Conservation (phyloP, 2,113 vertebrate species). For the Nematolebias whitei region DNA sequence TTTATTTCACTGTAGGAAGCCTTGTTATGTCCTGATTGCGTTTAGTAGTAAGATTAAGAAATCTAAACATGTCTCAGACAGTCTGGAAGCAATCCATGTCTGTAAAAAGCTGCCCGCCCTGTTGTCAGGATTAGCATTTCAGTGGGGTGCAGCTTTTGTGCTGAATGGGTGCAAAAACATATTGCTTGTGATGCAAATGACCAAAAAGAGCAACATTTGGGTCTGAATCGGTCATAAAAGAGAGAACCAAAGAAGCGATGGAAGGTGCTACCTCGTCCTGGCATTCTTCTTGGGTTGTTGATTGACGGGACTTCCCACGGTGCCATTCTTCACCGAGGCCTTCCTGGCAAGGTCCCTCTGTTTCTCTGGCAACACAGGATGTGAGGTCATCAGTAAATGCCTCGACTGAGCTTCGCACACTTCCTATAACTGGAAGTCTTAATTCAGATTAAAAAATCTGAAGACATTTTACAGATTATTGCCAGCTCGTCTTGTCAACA, state of each 20-base stretch:
- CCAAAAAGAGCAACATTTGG: slow-evolving; percentile 30
- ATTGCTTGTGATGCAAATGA: slow-evolving; percentile 27
- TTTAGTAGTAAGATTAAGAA: slow-evolving; percentile 26
- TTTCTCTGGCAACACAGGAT: slow-evolving; percentile 87
- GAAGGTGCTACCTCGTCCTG: slow-evolving; percentile 88
- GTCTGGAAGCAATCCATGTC: slow-evolving; percentile 15
- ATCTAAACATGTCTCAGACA: slow-evolving; percentile 13
- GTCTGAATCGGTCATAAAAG: slow-evolving; percentile 8
- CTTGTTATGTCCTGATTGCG: background rate
- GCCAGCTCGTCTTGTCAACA: background rate
- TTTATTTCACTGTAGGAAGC: slow-evolving; percentile 9
- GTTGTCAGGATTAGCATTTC: slow-evolving; percentile 30
- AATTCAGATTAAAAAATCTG: background rate
- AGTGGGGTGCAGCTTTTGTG: slow-evolving; percentile 1
- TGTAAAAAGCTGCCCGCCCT: background rate
- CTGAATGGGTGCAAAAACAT: slow-evolving; percentile 16
- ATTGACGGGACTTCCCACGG: slow-evolving; percentile 95
- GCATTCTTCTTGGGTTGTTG: slow-evolving; percentile 99
- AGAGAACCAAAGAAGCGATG: slow-evolving; percentile 7
- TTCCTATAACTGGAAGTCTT: background rate
- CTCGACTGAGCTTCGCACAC: background rate
- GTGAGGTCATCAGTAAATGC: slow-evolving; percentile 51
- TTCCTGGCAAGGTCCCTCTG: slow-evolving; percentile 95
- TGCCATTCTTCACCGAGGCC: slow-evolving; percentile 94
- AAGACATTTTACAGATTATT: too few relatives aligned